Evolutionary conservation across 2,888 invertebrate genomes (phyloP).

Genomic region (Microchrysa polita): DNA sequence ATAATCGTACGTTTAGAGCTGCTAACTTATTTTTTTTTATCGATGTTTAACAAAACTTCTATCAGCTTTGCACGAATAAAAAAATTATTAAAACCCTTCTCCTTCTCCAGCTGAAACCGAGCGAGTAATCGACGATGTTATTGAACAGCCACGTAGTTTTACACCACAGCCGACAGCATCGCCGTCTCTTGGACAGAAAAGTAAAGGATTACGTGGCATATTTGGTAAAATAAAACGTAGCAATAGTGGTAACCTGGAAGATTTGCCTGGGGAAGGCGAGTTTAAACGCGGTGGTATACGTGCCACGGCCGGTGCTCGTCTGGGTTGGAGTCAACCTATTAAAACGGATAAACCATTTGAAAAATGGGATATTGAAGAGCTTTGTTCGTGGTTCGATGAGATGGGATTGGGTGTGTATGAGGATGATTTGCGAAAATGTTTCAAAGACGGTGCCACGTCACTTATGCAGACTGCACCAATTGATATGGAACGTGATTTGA

Average conservation of each 20-base stretch:
- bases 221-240: constrained; percentile 76
- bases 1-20: constrained; percentile 19
- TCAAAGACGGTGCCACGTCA: constrained; percentile 78
- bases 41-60: constrained; percentile 21
- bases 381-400: constrained; percentile 82
- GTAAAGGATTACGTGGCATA: constrained; percentile 72
- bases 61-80: background rate
- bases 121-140: constrained; percentile 65
- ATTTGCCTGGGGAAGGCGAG: constrained; percentile 69
- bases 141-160: constrained; percentile 60
- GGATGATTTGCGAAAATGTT: constrained; percentile 73
- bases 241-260: constrained; percentile 76
- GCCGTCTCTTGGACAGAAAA: constrained; percentile 66
- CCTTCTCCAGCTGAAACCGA: constrained; percentile 71
- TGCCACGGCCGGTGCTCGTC: constrained; percentile 77
- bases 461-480: constrained; percentile 80
- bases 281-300: constrained; percentile 77
- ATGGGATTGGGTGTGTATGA: constrained; percentile 77
- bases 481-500: constrained; percentile 90
- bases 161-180: constrained; percentile 65
- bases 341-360: constrained; percentile 72
- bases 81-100: constrained; percentile 5
- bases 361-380: constrained; percentile 82
- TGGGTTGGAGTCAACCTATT: constrained; percentile 67
- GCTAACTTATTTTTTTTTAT: constrained; percentile 35